Conservation (phyloP, 1,140 invertebrate species). For the Ceratitis capitata region DNA sequence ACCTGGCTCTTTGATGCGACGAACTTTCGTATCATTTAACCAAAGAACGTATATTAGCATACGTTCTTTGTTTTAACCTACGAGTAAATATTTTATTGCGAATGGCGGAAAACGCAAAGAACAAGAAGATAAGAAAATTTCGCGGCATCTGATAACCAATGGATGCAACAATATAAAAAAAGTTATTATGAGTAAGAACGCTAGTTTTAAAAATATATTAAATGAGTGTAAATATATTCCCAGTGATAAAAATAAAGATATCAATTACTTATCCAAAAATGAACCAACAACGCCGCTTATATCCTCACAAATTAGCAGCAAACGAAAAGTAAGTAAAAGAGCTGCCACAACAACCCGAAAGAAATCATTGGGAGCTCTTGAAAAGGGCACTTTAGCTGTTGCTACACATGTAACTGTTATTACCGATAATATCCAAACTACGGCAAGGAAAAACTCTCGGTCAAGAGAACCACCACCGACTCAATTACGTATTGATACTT, state of each 20-base stretch:
- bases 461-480: conserved; percentile 49
- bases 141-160: no score
- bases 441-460: neutral
- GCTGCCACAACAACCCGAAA: conserved; percentile 15
- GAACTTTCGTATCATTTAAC: no score
- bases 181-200: no score
- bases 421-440: neutral
- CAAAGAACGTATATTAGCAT: no score
- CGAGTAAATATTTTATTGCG: no score
- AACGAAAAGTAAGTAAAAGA: neutral
- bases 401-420: neutral
- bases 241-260: neutral
- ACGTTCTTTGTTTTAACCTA: no score
- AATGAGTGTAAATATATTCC: neutral
- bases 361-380: neutral
- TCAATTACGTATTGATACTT: conserved; percentile 54
- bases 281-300: neutral
- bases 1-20: no score
- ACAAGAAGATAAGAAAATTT: no score
- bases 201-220: neutral
- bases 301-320: neutral
- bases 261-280: neutral
- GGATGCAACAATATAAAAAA: no score
- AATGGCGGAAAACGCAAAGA: no score
- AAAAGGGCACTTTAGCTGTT: neutral